Conservation (phyloP, 2,113 vertebrate species). For the Rattus norvegicus region DNA sequence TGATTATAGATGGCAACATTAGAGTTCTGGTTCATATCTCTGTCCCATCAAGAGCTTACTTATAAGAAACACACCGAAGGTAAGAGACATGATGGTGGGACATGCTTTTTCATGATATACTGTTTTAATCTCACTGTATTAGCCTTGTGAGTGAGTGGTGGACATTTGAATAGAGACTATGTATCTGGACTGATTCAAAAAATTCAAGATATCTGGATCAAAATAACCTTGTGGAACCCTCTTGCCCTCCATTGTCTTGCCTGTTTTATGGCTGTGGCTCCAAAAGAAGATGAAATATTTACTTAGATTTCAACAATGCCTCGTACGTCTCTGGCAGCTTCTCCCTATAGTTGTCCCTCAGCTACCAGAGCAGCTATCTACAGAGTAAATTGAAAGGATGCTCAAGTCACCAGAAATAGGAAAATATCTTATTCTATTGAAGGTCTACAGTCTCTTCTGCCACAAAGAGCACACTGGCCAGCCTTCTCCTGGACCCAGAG, state of each 20-base stretch:
- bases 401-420: not conserved
- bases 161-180: not conserved
- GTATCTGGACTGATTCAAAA: not conserved
- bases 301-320: not conserved
- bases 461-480: accelerated
- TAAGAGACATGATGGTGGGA: not conserved
- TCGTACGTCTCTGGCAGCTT: not conserved
- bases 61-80: not conserved
- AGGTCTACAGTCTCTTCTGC: not conserved
- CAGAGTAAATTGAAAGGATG: not conserved
- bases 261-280: not conserved
- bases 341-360: not conserved
- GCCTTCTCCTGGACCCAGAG: not conserved
- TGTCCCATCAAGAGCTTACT: not conserved
- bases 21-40: not conserved
- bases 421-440: not conserved
- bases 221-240: not conserved
- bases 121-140: not conserved
- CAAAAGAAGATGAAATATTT: not conserved
- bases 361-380: not conserved
- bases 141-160: not conserved
- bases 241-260: not conserved
- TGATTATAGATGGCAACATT: not conserved
- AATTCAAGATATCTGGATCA: not conserved
- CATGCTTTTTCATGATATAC: not conserved